Conservation (phyloP, 2,797 vertebrate genomes). For the Lagocephalus sceleratus region DNA sequence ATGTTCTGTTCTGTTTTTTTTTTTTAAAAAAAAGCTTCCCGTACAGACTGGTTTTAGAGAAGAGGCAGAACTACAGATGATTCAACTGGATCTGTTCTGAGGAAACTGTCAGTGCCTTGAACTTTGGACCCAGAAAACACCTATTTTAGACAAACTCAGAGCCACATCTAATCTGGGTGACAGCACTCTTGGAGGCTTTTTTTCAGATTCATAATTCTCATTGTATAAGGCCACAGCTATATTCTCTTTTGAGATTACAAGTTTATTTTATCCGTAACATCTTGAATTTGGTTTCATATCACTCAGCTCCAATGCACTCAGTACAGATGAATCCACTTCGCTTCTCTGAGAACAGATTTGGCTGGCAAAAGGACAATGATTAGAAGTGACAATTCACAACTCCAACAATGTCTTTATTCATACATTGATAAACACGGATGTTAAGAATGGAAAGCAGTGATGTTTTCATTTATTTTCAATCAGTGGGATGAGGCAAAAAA, state of each 20-base stretch:
- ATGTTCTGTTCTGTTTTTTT: not conserved
- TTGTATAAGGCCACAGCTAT: too few relatives aligned
- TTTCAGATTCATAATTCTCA: too few relatives aligned
- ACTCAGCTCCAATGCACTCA: constrained; percentile 19
- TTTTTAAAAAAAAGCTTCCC: constrained; percentile 4
- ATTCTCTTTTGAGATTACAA: too few relatives aligned
- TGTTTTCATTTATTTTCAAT: too few relatives aligned
- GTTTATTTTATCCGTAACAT: constrained; percentile 1
- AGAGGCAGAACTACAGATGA: too few relatives aligned
- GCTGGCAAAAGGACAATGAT: not conserved
- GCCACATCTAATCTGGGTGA: constrained; percentile 17
- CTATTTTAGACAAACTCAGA: constrained; percentile 8
- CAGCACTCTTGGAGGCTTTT: constrained; percentile 15
- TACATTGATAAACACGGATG: too few relatives aligned
- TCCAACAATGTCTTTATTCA: too few relatives aligned
- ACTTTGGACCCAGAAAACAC: not conserved
- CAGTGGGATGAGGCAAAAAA: too few relatives aligned
- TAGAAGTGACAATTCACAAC: constrained; percentile 6
- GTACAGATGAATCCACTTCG: constrained; percentile 31
- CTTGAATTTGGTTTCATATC: constrained; percentile 24
- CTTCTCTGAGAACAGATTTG: constrained; percentile 1
- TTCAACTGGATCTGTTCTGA: not conserved
- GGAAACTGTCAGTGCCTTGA: not conserved
- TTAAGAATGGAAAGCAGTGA: too few relatives aligned
- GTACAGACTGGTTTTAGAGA: too few relatives aligned